phyloP scores from a whole-genome alignment of 1,140 invertebrate genomes.

The Cyclargus thomasi region DNA sequence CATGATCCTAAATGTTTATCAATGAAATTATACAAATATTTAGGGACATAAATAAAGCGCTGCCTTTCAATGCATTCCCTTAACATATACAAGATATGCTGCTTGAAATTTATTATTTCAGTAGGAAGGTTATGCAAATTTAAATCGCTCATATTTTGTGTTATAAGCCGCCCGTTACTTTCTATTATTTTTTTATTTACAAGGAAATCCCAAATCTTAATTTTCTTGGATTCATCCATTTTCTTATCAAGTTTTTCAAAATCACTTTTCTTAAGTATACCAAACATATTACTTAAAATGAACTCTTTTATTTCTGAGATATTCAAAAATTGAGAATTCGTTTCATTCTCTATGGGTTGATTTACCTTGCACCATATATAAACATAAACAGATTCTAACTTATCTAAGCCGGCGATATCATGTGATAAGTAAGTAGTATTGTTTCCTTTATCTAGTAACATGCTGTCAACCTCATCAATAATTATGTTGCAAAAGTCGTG shows the following conservation, averaged over 20 bases:
- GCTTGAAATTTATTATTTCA: slow-evolving; percentile 11
- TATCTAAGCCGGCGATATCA: slow-evolving; percentile 21
- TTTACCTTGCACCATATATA: slow-evolving; percentile 19
- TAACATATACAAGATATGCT: slow-evolving; percentile 12
- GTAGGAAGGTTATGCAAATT: slow-evolving; percentile 6
- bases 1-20: slow-evolving; percentile 21
- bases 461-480: slow-evolving; percentile 22
- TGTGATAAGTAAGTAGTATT: slow-evolving; percentile 23
- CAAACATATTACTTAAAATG: slow-evolving; percentile 15
- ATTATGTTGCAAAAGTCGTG: slow-evolving; percentile 19
- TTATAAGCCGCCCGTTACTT: slow-evolving; percentile 6
- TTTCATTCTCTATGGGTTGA: slow-evolving; percentile 3
- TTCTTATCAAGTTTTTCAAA: slow-evolving; percentile 16
- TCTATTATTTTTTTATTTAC: slow-evolving; percentile 12
- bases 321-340: slow-evolving; percentile 1
- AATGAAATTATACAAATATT: slow-evolving; percentile 19
- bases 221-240: slow-evolving; percentile 12
- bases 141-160: slow-evolving; percentile 8
- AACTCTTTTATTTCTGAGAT: slow-evolving; percentile 16
- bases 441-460: slow-evolving; percentile 24
- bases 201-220: slow-evolving; percentile 5
- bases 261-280: slow-evolving; percentile 14
- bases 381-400: slow-evolving; percentile 21
- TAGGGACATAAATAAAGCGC: slow-evolving; percentile 11
- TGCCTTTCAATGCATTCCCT: slow-evolving; percentile 10